Evolutionary conservation across 2,888 invertebrate species (phyloP), one percentile per base, ranked within the genome.

Genomic region (Drosophila fulvimacula): DNA sequence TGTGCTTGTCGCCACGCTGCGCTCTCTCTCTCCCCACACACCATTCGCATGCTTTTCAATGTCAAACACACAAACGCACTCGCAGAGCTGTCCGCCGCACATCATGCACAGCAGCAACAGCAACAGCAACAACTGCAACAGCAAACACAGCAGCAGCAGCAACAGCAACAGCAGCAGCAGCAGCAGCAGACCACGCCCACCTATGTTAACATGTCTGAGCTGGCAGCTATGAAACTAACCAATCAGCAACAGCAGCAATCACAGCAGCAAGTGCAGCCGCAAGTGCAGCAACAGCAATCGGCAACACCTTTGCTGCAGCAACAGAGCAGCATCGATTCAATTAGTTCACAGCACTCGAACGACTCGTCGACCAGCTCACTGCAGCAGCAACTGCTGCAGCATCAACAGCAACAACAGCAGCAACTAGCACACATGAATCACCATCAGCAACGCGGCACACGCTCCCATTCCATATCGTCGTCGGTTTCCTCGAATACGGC

Each of bases 191-290:
- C 87, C 46, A 95, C 96, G 93, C 97, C 97, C 27, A 95, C 97
- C 89, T 98, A 98, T 93, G 97, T 97, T 88, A 98, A 98, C 92
- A 97, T 97, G 97, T 96, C 97, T 76, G 97, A 98, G 92, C 93
- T 97, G 91, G 97, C 97, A 46, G 96, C 96, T 13, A 94, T 93
- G 93, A 96, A 94, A 93, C 96, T 93, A 93, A 96, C 69, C 93
- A 94, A 82, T 93, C 90, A 94, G 91, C 92, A 91, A 52, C 87
- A 90, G 36, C 89, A 89, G 52, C 81, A 82, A 5, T 73, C 76
- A 15, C 78, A 82, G 11, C 74, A 77, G 30, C 82, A 77, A 49
- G 73, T 73, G 11, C 79, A 73, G 4, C 73, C 66, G 36, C 79
- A 73, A 48, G 4, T 10, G 7, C 79, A 79, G 21, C 48, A 48